Evolutionary conservation across 2,797 vertebrate genomes (phyloP), one percentile per base, ranked within the genome.

Genomic region (Florisuga fusca): DNA sequence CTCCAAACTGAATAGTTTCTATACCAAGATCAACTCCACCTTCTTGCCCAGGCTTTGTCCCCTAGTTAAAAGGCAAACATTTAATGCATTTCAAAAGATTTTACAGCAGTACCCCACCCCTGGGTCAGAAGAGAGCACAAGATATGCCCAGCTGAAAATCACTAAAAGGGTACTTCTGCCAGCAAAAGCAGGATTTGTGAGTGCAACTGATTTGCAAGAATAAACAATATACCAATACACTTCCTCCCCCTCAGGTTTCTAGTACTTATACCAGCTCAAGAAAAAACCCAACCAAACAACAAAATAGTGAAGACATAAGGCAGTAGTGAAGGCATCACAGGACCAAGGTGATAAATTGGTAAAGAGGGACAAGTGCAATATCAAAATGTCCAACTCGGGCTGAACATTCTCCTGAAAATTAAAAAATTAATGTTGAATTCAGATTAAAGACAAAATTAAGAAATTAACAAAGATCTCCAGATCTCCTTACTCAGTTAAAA

Each of bases 1-100:
- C 99, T 91, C 99, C 99, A 97, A 99, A 99, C 97, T 99, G 99
- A 97, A 99, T 99, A 66, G 98, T 98, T 96, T 99, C 99, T 97
- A 99, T 99, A 87, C 98, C 98, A 94, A 99, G 97, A 92, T 99
- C 99, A 0, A 98, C 98, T 69, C 97, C 97, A 92, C 96, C 95
- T 89, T 99, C 99, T 64, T 98, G 96, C 54, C 98, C 98, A 81
- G 98, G 91, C 92, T 99, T 99, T 76, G 98, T 93, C 63, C 98
- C 98, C 99, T 99, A 88, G 63, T 64, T 50, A 93, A 94, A 78
- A 87, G 63, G 73, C n/a, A 93, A 93, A 69, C 20, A n/a, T 63
- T 85, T 45, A 82, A 74, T 2, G 13, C 7, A 66, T 74, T 82
- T 53, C 12, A 48, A 50, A 66, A 62, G 34, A 26, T 9, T 62